phyloP scores from a whole-genome alignment of 1,140 invertebrate species.

The Aphidius gifuensis region DNA sequence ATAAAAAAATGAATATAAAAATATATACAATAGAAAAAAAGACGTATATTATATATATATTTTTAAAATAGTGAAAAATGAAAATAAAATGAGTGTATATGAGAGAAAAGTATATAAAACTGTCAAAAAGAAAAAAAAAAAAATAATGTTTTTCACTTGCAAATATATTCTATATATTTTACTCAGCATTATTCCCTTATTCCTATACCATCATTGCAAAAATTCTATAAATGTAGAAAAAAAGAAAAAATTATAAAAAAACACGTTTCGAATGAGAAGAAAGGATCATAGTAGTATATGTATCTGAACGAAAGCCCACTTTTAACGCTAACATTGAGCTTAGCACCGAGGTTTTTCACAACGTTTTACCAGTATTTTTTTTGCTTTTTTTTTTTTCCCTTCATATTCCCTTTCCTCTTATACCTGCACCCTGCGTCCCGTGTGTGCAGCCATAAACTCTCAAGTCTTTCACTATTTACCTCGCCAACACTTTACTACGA shows the following conservation, averaged over 20 bases:
- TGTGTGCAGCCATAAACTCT: neutral
- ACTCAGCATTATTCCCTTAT: neutral
- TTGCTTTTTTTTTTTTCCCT: neutral
- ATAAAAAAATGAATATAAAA: no score
- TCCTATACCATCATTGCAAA: no score
- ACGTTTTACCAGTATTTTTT: slow-evolving; percentile 6
- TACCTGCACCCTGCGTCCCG: neutral
- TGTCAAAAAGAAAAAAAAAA: slow-evolving; percentile 11
- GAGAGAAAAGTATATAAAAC: no score
- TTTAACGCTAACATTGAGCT: slow-evolving; percentile 10
- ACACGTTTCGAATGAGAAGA: neutral
- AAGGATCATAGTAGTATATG: neutral
- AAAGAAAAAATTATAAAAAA: no score
- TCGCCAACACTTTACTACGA: slow-evolving; percentile 16
- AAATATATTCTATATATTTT: slow-evolving; percentile 19
- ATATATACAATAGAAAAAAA: no score
- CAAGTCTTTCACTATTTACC: slow-evolving; percentile 10
- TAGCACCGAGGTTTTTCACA: slow-evolving; percentile 18
- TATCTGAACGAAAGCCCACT: slow-evolving; percentile 21
- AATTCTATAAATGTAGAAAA: no score
- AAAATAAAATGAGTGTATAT: no score
- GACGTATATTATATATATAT: no score
- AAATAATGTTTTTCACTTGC: slow-evolving; percentile 25
- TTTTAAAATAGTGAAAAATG: no score
- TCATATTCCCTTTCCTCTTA: neutral